Conservation (phyloP, 2,113 vertebrate species). For the Urocynchramus pylzowi region DNA sequence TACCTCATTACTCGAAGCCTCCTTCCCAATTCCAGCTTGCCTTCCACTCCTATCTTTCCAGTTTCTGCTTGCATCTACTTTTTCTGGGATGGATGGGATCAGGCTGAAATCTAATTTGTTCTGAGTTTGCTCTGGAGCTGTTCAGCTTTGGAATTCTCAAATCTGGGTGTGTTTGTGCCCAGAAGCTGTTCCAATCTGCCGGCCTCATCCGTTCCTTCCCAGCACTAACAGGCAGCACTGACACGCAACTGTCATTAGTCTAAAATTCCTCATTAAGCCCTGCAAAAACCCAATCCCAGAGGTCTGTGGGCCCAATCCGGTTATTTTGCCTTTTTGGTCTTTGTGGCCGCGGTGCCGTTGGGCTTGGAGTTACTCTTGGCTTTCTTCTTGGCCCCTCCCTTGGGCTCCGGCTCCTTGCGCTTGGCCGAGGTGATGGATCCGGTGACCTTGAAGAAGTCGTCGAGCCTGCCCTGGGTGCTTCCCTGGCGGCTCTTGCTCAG, state of each 20-base stretch:
- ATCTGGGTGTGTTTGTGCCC: rapidly evolving
- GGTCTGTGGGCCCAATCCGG: rapidly evolving
- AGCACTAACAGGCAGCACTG: neutral
- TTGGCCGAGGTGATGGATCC: constrained; percentile 91
- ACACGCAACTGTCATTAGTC: neutral
- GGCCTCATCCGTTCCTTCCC: neutral
- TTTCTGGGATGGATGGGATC: neutral
- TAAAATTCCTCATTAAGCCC: neutral
- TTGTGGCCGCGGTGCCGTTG: constrained; percentile 52
- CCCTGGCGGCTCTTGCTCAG: constrained; percentile 90
- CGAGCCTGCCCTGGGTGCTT: constrained; percentile 92
- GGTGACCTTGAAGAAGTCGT: constrained; percentile 93
- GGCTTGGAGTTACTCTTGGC: constrained; percentile 78
- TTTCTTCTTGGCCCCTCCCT: constrained; percentile 89
- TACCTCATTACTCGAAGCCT: neutral
- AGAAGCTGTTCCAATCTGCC: neutral
- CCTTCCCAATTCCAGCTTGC: neutral
- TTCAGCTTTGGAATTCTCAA: neutral
- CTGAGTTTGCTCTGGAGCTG: neutral
- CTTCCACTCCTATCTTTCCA: neutral
- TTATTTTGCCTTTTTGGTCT: constrained; percentile 84
- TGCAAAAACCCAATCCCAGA: rapidly evolving
- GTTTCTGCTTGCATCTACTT: neutral
- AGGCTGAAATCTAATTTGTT: neutral
- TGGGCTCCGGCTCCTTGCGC: constrained; percentile 86